These are phyloP conservation scores for Perithous albicinctus DNA, from an alignment of 2,888 invertebrate genomes.

Conservation along the genomic window DNA sequence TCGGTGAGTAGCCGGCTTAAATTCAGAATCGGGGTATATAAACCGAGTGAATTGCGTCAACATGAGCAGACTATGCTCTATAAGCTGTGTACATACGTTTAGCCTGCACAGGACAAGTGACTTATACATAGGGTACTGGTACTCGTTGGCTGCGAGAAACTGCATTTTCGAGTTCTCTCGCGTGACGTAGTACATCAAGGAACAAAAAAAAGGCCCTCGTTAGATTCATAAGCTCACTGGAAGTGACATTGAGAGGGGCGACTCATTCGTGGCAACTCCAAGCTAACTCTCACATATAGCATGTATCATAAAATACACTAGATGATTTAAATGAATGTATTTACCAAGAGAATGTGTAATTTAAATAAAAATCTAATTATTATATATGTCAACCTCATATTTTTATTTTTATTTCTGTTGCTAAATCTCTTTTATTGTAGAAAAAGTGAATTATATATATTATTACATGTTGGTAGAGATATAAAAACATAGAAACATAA, in stretches of 20 bases:
- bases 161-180: conserved; percentile 29
- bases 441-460: no score
- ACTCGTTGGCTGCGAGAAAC: conserved; percentile 11
- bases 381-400: no score
- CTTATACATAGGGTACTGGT: neutral
- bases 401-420: no score
- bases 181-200: neutral
- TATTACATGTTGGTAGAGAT: no score
- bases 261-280: conserved; percentile 19
- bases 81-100: neutral
- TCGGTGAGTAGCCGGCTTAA: neutral
- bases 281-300: neutral
- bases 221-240: conserved; percentile 66
- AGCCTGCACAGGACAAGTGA: neutral
- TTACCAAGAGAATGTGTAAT: neutral
- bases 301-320: neutral
- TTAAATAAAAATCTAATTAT: neutral
- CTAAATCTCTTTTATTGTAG: no score
- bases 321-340: neutral
- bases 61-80: neutral
- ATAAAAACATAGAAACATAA: no score
- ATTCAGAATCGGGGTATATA: neutral
- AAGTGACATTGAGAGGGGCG: conserved; percentile 63
- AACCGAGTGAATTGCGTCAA: conserved; percentile 2
- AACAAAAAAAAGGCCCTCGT: conserved; percentile 53